Base-by-base conservation (phyloP, 1,140 invertebrate species). In the Aphidius ervi region DNA sequence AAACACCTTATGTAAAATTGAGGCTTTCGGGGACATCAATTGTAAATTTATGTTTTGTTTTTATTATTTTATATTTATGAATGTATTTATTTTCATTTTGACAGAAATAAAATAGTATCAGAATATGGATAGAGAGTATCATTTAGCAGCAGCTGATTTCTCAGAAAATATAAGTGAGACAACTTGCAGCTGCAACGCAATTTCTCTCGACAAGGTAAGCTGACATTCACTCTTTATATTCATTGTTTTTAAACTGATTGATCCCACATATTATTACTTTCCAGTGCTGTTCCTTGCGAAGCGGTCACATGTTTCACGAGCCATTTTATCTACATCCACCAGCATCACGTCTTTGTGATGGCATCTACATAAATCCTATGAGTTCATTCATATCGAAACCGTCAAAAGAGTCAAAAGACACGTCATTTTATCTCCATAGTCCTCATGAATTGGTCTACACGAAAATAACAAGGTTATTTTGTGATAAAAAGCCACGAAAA, bases 381-480 rank as follows among this genome's bases (percentile, higher is more conserved):
- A 85, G 82, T 56, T 70, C 73, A 9, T 77, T 73, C 46, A 74
- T 76, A 43, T 65, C 66, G 56, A 74, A 75, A 4, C 57, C 75
- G 5, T 67, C 67, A 10, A 74, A 74, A 42, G 61, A 71, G 9
- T 74, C 72, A 59, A 73, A 76, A 57, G 84, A 85, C 20, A 86
- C 90, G 64, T 89, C 91, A 6, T 94, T 93, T 78, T 94, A 91
- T 67, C 79, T 94, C 42, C 92, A 94, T 75, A 88, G 88, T 70
- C 91, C 85, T 39, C 86, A 84, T 75, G 87, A 91, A 62, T 81
- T 90, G 46, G 84, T 87, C 5, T 90, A 91, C 70, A 88, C 89
- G 67, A 82, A 88, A 48, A 88, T 91, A 54, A 86, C 90, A 46
- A 89, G 91, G 68, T 77, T 94, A 46, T 94, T 94, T 73, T 85